Conservation (phyloP, 2,797 vertebrate species). For the Silurus lanzhouensis region DNA sequence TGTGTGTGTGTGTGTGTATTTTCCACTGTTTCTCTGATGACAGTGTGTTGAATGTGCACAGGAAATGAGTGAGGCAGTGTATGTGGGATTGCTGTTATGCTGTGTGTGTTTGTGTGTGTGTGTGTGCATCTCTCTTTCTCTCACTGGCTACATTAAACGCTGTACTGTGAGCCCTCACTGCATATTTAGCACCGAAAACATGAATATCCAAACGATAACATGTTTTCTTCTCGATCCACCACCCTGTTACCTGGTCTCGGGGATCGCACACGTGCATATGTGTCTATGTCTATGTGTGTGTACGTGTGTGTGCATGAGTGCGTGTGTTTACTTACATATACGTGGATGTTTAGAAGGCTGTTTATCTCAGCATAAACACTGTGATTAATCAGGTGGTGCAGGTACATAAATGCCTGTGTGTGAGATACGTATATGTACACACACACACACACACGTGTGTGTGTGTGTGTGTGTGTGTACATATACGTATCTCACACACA, state of each 20-base stretch:
- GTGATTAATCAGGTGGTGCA: constrained; percentile 50
- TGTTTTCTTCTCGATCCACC: constrained; percentile 33
- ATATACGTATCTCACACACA: too few relatives aligned
- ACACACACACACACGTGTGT: too few relatives aligned
- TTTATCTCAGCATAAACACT: constrained; percentile 38
- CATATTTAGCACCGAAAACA: constrained; percentile 53
- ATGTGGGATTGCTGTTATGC: constrained; percentile 12
- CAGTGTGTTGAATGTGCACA: constrained; percentile 3
- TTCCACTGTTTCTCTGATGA: background rate
- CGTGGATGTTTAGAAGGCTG: constrained; percentile 45
- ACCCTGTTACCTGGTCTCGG: constrained; percentile 44
- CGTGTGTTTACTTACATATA: constrained; percentile 45
- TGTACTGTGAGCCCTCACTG: constrained; percentile 49
- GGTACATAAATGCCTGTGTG: background rate
- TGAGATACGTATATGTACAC: background rate
- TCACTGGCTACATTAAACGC: constrained; percentile 31
- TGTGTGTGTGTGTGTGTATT: constrained; percentile 37
- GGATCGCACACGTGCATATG: constrained; percentile 29
- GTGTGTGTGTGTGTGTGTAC: too few relatives aligned
- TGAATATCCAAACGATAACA: constrained; percentile 52
- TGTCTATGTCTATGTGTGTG: constrained; percentile 29
- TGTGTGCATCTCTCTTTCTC: background rate
- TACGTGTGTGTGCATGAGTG: constrained; percentile 1
- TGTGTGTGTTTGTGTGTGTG: background rate
- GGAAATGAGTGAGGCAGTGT: constrained; percentile 14